A percentile compares a stretch with the other conserved stretches of the same genome.
Conservation (phyloP, 2,113 vertebrate genomes). For the Microcebus murinus region DNA sequence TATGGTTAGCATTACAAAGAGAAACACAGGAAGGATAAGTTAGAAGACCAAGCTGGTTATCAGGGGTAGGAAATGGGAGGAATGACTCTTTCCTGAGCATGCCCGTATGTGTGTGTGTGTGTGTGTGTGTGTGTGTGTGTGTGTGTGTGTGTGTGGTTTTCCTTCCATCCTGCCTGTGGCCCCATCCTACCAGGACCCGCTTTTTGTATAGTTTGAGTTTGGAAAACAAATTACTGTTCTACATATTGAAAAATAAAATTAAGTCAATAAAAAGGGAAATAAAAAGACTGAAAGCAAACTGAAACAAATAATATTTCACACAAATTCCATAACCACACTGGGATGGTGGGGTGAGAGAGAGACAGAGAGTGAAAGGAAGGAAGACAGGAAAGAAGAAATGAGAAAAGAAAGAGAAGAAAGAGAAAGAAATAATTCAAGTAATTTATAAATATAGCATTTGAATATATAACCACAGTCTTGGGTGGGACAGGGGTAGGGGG, state of each 20-base stretch:
- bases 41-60: not conserved
- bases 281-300: not conserved
- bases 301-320: not conserved
- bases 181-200: too few species aligned
- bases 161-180: too few species aligned
- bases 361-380: not conserved
- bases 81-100: not conserved
- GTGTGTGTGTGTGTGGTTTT: too few species aligned
- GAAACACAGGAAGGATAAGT: not conserved
- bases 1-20: not conserved
- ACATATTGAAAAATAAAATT: not conserved
- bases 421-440: not conserved
- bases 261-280: not conserved
- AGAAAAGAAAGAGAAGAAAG: not conserved
- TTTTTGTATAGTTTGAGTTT: not conserved
- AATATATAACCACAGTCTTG: not conserved
- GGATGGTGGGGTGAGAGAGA: too few species aligned
- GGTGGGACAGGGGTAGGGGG: not conserved
- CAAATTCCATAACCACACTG: not conserved
- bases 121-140: too few species aligned
- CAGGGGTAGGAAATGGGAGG: not conserved
- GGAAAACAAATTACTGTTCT: not conserved
- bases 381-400: accelerated
- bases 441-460: not conserved
- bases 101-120: not conserved